Evolutionary conservation across 2,797 vertebrate genomes (phyloP).

Genomic region (Typhlichthys eigenmanni): DNA sequence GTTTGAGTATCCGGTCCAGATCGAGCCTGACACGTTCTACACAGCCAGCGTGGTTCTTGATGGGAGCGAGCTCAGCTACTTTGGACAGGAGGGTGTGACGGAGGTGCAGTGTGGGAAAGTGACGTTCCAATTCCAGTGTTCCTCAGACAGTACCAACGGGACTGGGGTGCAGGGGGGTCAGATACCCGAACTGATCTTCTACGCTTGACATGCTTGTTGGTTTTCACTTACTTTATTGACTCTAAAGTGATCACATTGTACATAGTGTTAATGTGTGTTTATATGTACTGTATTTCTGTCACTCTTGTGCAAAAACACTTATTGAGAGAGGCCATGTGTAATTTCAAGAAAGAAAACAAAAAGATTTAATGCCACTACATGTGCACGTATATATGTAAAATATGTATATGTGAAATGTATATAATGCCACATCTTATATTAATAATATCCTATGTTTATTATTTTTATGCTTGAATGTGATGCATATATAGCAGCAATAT

Average conservation of each 20-base stretch:
- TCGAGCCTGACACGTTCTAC: constrained; percentile 96
- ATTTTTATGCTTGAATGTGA: constrained; percentile 72
- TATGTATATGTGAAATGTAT: constrained; percentile 73
- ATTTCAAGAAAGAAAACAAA: constrained; percentile 32
- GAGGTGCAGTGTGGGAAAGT: constrained; percentile 98
- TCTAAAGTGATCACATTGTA: constrained; percentile 42
- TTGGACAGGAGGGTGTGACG: constrained; percentile 98
- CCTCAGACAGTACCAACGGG: constrained; percentile 97
- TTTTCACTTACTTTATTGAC: constrained; percentile 36
- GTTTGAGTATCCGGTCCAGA: constrained; percentile 98
- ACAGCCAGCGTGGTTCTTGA: constrained; percentile 95
- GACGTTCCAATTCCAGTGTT: constrained; percentile 98
- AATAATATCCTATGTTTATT: constrained; percentile 70
- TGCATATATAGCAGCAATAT: constrained; percentile 78
- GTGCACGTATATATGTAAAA: constrained; percentile 70
- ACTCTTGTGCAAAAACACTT: constrained; percentile 32
- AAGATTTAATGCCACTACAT: constrained; percentile 37
- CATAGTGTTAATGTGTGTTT: constrained; percentile 49
- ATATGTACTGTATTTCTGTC: constrained; percentile 61
- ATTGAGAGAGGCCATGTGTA: background rate
- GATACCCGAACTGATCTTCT: constrained; percentile 97
- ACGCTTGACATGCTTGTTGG: constrained; percentile 78
- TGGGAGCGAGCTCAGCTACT: constrained; percentile 95
- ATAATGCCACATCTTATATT: constrained; percentile 66
- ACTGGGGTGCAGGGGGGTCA: constrained; percentile 97